Conservation (phyloP, 2,888 invertebrate genomes). For the Nebria brevicollis region DNA sequence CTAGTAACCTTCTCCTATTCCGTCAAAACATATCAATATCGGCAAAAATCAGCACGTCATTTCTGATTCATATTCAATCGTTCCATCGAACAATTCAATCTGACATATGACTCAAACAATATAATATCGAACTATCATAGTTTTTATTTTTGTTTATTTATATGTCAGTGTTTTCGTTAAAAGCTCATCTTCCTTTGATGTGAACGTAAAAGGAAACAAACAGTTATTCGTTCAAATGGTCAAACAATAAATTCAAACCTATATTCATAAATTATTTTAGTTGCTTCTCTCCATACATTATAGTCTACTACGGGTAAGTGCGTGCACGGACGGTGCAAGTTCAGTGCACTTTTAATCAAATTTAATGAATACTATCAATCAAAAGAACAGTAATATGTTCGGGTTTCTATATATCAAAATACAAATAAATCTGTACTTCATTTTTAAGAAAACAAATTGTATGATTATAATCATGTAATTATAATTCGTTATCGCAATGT, state of each 20-base stretch:
- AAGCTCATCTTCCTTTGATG: not conserved
- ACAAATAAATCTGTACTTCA: no score
- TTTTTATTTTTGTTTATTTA: not conserved
- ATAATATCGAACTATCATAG: not conserved
- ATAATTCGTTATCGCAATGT: no score
- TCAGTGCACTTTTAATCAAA: not conserved
- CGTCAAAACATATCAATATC: slow-evolving; percentile 34
- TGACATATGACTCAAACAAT: not conserved
- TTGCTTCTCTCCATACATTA: slow-evolving; percentile 23
- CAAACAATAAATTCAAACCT: slow-evolving; percentile 34
- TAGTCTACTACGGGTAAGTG: slow-evolving; percentile 21
- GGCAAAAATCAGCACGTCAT: slow-evolving; percentile 17
- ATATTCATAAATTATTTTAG: slow-evolving; percentile 33
- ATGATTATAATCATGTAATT: no score
- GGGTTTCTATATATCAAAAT: not conserved
- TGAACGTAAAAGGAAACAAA: not conserved
- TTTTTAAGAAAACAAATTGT: no score
- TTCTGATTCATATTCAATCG: slow-evolving; percentile 13
- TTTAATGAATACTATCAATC: not conserved
- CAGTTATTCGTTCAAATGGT: slow-evolving; percentile 2
- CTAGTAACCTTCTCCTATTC: slow-evolving; percentile 39
- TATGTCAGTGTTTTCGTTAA: slow-evolving; percentile 1
- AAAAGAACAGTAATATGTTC: not conserved
- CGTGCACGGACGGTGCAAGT: not conserved
- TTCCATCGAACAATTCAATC: not conserved